Evolutionary conservation across 2,113 vertebrate species (phyloP).

Genomic region (Etheostoma cragini): DNA sequence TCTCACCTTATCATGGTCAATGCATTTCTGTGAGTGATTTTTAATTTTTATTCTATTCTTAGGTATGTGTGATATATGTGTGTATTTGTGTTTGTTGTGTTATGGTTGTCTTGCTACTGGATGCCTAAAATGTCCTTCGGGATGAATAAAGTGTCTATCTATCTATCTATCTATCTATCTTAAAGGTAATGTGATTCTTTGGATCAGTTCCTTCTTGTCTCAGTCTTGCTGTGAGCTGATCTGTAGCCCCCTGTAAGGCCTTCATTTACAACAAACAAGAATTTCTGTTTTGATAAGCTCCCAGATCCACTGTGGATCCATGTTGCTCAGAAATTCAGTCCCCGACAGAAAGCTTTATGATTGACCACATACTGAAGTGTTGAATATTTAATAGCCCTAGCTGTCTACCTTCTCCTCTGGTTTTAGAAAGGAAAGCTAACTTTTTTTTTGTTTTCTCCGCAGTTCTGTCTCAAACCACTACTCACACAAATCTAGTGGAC

Average conservation of each 20-base stretch:
- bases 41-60: too few species aligned
- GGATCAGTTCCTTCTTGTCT: not conserved
- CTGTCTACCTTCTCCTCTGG: conserved; percentile 32
- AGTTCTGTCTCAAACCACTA: conserved; percentile 45
- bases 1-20: too few species aligned
- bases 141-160: too few species aligned
- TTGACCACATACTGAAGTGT: conserved; percentile 44
- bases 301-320: not conserved
- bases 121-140: too few species aligned
- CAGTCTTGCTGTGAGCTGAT: conserved; percentile 1
- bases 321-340: not conserved
- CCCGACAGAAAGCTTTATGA: conserved; percentile 37
- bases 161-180: too few species aligned
- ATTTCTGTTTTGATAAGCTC: not conserved
- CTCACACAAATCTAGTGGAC: conserved; percentile 22
- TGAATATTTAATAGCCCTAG: conserved; percentile 59
- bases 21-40: too few species aligned
- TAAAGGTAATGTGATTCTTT: not conserved
- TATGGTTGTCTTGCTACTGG: too few species aligned
- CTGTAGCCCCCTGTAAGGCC: not conserved
- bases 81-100: too few species aligned
- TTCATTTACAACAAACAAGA: conserved; percentile 22
- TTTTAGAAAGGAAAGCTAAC: conserved; percentile 31
- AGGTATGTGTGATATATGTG: too few species aligned
- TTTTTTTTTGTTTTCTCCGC: conserved; percentile 45